Evolutionary conservation across 2,888 invertebrate species (phyloP), one percentile per base, ranked within the genome.

Genomic region (Stramonita haemastoma): DNA sequence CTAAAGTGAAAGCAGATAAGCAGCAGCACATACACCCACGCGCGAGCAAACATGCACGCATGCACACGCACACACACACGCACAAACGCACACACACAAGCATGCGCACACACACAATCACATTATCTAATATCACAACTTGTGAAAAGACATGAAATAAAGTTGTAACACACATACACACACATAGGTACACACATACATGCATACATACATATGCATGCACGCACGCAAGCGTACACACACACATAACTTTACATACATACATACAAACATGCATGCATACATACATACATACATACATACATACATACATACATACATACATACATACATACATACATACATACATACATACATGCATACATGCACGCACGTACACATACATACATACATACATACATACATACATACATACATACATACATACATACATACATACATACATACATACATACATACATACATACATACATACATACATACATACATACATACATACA

Each of bases 401-500:
- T 26, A 36, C 34, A 36, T 26, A 19, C 36, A 19, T 19, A 36
- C 36, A 19, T 26, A 19, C 36, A 19, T 26, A 36, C 36, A 19
- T 26, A 36, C 36, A 19, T 26, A 36, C 36, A 19, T 26, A 36
- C 36, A 17, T 22, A 17, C 5, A 36, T 26, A 81, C 36, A 57
- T 17, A 84, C n/a, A 57, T n/a, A 56, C 56, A 34, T n/a, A 56
- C n/a, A 34, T 29, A 85, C 85, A 85, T 29, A 85, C 85, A 57
- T 29, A 57, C 85, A 32, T n/a, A 86, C 60, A 32, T 60, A 60
- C 60, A 60, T n/a, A 86, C 86, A 19, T n/a, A 60, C 60, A 0
- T 17, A 60, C 86, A 19, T 17, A 60, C 66, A 60, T 19, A 86
- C 32, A 46, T 26, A 83, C 15, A 11, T 22, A 1, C 79, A 36